phyloP scores from a whole-genome alignment of 2,888 invertebrate species.

The Macrosiphum euphorbiae region DNA sequence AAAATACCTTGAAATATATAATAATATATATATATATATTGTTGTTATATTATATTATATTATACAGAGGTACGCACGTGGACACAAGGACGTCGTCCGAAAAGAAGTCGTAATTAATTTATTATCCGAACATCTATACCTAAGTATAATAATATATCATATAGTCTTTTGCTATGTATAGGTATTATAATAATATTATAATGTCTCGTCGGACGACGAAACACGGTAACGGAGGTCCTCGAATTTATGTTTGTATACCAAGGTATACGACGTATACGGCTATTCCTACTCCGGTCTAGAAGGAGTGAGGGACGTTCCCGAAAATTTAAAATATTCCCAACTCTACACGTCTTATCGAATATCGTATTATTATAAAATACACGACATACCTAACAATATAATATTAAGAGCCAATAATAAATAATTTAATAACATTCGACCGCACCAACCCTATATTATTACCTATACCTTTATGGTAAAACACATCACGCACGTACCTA shows the following conservation, averaged over 20 bases:
- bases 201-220: neutral
- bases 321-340: neutral
- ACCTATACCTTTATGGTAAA: neutral
- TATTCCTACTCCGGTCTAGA: neutral
- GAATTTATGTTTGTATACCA: neutral
- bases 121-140: neutral
- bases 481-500: neutral
- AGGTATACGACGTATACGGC: neutral
- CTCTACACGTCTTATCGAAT: neutral
- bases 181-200: neutral
- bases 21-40: neutral
- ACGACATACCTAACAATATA: neutral
- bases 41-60: neutral
- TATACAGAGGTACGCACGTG: neutral
- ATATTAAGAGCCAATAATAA: conserved; percentile 6
- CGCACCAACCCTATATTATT: neutral
- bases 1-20: neutral
- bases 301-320: neutral
- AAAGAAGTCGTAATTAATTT: conserved; percentile 55
- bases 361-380: neutral
- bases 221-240: neutral
- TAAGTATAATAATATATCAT: neutral
- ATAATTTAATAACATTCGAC: conserved; percentile 24
- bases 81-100: conserved; percentile 29
- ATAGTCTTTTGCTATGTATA: no score